Percentiles rank a stretch among this genome's conserved stretches.
phyloP scores from a whole-genome alignment of 92 coral and sea anemone species.

The Plumapathes pennacea region DNA sequence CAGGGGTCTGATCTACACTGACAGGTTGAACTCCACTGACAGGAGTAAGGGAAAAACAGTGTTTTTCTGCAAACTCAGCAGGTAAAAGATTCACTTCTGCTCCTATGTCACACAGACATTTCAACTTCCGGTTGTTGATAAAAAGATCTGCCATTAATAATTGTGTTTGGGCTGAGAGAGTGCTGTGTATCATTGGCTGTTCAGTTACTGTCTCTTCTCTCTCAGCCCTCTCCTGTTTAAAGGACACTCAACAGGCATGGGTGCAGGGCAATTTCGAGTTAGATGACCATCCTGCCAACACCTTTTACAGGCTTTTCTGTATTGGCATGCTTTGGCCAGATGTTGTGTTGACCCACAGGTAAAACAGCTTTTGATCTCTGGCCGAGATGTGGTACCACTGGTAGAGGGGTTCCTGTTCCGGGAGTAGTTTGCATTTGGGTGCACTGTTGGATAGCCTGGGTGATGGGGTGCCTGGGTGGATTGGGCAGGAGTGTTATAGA shows the following conservation, averaged over 20 bases:
- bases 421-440: no score
- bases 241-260: conserved; percentile 10
- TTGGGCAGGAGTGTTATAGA: neutral
- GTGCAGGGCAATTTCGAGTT: conserved; percentile 19
- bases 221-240: conserved; percentile 22
- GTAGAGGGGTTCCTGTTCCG: neutral
- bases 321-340: conserved; percentile 16
- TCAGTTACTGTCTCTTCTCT: neutral
- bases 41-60: conserved; percentile 13
- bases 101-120: conserved; percentile 27
- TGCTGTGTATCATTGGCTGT: conserved; percentile 6
- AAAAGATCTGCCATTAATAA: conserved; percentile 15
- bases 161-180: conserved; percentile 13
- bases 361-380: conserved; percentile 16
- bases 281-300: conserved; percentile 23
- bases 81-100: conserved; percentile 32
- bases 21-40: conserved; percentile 33
- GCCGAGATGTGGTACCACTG: no score
- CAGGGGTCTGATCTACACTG: conserved; percentile 26
- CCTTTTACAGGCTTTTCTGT: conserved; percentile 24
- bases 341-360: conserved; percentile 12
- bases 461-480: no score
- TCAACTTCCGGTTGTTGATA: neutral
- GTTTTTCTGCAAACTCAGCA: conserved; percentile 17
- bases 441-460: no score